Evolutionary conservation across 2,888 invertebrate species (phyloP).

Genomic region (Carterocephalus palaemon): DNA sequence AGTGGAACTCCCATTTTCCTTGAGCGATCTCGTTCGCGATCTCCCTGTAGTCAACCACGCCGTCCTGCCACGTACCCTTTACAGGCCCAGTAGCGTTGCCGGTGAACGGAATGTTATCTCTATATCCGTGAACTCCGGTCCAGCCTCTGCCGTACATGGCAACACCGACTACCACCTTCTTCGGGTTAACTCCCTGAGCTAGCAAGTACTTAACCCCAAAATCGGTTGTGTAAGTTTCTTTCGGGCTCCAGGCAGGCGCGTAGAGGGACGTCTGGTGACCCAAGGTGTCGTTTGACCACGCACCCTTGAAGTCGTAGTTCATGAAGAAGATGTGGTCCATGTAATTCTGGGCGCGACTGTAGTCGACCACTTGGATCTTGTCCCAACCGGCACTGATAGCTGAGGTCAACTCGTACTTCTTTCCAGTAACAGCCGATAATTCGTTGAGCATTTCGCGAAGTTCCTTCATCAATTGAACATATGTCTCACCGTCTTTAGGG

Average conservation of each 20-base stretch:
- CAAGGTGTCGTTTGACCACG: constrained; percentile 70
- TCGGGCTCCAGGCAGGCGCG: constrained; percentile 65
- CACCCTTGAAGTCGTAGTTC: constrained; percentile 74
- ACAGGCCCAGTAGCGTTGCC: constrained; percentile 67
- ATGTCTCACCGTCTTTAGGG: constrained; percentile 64
- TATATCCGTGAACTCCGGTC: constrained; percentile 65
- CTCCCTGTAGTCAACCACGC: constrained; percentile 71
- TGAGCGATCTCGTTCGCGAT: constrained; percentile 64
- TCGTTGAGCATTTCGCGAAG: constrained; percentile 67
- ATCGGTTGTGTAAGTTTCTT: constrained; percentile 73
- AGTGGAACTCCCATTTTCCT: constrained; percentile 69
- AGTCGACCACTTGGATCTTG: constrained; percentile 72
- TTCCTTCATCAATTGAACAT: constrained; percentile 66
- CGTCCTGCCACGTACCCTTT: constrained; percentile 73
- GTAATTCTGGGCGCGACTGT: constrained; percentile 66
- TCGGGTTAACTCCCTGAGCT: constrained; percentile 69
- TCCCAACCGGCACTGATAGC: constrained; percentile 76
- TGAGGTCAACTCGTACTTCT: constrained; percentile 69
- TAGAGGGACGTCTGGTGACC: constrained; percentile 68
- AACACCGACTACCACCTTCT: constrained; percentile 69
- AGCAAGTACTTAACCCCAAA: constrained; percentile 66
- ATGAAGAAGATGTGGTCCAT: constrained; percentile 75
- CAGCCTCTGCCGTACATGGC: constrained; percentile 74
- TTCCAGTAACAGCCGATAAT: constrained; percentile 61
- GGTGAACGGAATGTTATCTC: constrained; percentile 63